Base-by-base conservation (phyloP, 2,797 vertebrate genomes). In the Cheirogaleus major region DNA sequence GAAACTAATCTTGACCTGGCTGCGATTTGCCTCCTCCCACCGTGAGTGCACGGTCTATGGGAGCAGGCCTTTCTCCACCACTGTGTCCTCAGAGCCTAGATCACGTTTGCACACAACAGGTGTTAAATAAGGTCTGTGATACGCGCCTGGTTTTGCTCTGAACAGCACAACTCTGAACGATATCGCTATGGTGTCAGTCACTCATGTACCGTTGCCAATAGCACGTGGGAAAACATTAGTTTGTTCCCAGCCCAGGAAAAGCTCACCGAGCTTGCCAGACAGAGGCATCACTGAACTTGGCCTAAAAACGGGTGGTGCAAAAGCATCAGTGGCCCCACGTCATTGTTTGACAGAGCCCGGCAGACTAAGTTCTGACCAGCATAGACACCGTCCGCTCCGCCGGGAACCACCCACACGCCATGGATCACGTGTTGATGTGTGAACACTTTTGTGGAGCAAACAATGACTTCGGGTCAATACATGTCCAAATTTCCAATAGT, bases 81-180 rank as follows among this genome's bases (percentile, higher is more conserved):
- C 4, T 41, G 9, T 20, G 38, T 69, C 20, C 23, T 32, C 13
- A 85, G n/a, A 48, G 25, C 18, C 55, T 72, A 48, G 7, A 78
- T n/a, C 65, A 59, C 79, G 9, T 67, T 65, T 67, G 2, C 22
- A 75, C 11, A 7, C 18, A 55, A n/a, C 2, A 85, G 4, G 1
- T 84, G 7, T 23, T 72, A 87, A 81, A 55, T 25, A 30, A 3
- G 3, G 6, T 48, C 11, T 63, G 12, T 43, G 43, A 27, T 52
- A 35, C 25, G 7, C 45, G 17, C n/a, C 50, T 86, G 15, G 10
- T 75, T 96, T 91, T 94, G 41, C 48, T 91, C 41, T 32, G 73
- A 92, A 55, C 10, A 55, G 27, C 4, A 69, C 20, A 57, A 72
- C 15, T 88, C 43, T 55, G 27, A 87, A 55, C 17, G 4, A 14